phyloP scores from a whole-genome alignment of 2,888 invertebrate species.

The Microplitis deprimator region DNA sequence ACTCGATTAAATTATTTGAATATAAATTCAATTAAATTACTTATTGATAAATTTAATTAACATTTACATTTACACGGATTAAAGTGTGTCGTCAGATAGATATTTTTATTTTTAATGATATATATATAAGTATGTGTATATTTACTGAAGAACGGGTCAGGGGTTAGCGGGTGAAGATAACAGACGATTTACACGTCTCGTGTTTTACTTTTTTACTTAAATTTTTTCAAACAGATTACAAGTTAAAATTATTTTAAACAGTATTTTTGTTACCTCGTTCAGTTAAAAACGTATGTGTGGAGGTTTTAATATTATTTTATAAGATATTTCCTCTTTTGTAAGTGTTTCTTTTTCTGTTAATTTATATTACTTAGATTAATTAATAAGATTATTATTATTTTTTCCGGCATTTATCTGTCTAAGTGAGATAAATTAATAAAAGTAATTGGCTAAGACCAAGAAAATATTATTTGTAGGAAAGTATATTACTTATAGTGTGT shows the following conservation, averaged over 20 bases:
- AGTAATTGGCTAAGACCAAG: not conserved
- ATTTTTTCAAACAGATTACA: conserved; percentile 3
- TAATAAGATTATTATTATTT: not conserved
- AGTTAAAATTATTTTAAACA: not conserved
- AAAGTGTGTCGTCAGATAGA: not conserved
- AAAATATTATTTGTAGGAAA: not conserved
- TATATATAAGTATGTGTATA: not conserved
- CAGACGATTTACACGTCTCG: conserved; percentile 17
- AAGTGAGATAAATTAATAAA: conserved; percentile 2
- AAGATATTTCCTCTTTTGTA: conserved; percentile 9
- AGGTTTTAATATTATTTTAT: conserved; percentile 4
- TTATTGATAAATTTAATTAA: not conserved
- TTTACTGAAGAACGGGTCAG: conserved; percentile 29
- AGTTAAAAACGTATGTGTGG: not conserved
- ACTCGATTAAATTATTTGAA: not conserved
- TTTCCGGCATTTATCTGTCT: not conserved
- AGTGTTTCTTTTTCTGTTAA: not conserved
- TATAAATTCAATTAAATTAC: not conserved
- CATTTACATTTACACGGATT: not conserved
- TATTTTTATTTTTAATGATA: not conserved
- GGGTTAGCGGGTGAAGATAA: conserved; percentile 33
- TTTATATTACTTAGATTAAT: conserved; percentile 5
- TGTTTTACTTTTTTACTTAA: not conserved
- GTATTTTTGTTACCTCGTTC: not conserved
- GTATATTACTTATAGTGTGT: not conserved